Evolutionary conservation across 1,140 invertebrate species (phyloP).

Genomic region (Pseudomyrmex cubaensis): DNA sequence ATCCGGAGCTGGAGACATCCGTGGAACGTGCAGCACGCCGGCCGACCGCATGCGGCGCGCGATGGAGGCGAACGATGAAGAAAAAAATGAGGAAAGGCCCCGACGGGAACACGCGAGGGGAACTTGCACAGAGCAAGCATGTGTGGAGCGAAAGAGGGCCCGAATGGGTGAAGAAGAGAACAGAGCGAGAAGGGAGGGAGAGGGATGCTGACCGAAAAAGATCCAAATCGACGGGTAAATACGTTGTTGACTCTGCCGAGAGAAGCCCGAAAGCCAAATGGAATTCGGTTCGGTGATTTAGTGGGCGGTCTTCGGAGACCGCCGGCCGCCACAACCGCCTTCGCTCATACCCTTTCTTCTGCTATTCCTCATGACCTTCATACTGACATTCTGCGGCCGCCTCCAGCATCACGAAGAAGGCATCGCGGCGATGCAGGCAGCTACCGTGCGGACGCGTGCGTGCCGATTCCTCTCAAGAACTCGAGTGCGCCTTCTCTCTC

Average conservation of each 20-base stretch:
- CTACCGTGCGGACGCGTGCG: constrained; percentile 69
- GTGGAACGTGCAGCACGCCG: constrained; percentile 75
- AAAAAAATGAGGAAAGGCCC: constrained; percentile 20
- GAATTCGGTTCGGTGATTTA: constrained; percentile 83
- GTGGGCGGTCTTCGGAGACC: constrained; percentile 80
- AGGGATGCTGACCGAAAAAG: constrained; percentile 78
- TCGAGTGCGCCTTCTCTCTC: neutral
- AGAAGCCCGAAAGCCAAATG: constrained; percentile 80
- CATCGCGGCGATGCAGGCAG: constrained; percentile 62
- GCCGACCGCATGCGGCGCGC: constrained; percentile 74
- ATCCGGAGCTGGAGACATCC: constrained; percentile 78
- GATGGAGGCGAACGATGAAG: constrained; percentile 49
- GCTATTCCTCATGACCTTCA: constrained; percentile 34
- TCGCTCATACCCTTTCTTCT: constrained; percentile 20
- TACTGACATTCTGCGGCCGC: constrained; percentile 44
- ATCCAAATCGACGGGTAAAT: constrained; percentile 83
- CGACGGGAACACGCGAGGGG: constrained; percentile 19
- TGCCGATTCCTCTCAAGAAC: constrained; percentile 60
- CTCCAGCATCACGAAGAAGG: constrained; percentile 10
- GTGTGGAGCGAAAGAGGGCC: constrained; percentile 33
- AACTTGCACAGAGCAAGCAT: neutral
- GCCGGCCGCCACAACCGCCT: constrained; percentile 72
- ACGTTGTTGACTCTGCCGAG: constrained; percentile 81
- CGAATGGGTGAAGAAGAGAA: neutral
- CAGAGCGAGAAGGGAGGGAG: constrained; percentile 5